Percentiles rank a stretch among this genome's conserved stretches.
phyloP scores from a whole-genome alignment of 2,113 vertebrate species.

The Pterocles gutturalis region DNA sequence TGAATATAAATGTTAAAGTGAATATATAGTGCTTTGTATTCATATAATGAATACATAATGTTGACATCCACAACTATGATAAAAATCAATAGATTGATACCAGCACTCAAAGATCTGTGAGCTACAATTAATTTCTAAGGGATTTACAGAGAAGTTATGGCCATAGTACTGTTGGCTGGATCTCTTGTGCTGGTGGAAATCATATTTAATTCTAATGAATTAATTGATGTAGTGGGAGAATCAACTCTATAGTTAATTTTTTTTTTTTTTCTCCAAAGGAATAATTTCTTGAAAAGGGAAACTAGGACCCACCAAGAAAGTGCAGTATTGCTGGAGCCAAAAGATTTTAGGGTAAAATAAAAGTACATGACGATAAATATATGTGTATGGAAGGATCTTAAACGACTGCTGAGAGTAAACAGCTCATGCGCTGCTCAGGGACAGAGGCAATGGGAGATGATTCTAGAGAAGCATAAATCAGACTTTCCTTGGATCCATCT shows the following conservation, averaged over 20 bases:
- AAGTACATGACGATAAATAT: not conserved
- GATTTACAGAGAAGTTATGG: not conserved
- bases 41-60: not conserved
- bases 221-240: not conserved
- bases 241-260: not conserved
- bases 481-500: not conserved
- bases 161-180: not conserved
- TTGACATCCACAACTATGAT: not conserved
- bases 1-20: not conserved
- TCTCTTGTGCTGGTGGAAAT: not conserved
- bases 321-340: not conserved
- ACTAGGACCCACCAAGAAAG: not conserved
- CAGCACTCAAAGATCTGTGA: not conserved
- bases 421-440: not conserved
- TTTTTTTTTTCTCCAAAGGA: not conserved
- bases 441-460: not conserved
- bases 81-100: not conserved
- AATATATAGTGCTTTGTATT: not conserved
- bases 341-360: not conserved
- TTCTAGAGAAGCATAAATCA: not conserved
- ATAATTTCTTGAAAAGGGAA: not conserved
- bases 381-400: not conserved
- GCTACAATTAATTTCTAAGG: not conserved
- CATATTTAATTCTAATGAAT: not conserved
- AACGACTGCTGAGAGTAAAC: not conserved